Conservation (phyloP, 1,140 invertebrate genomes). For the Mactra quadrangularis region DNA sequence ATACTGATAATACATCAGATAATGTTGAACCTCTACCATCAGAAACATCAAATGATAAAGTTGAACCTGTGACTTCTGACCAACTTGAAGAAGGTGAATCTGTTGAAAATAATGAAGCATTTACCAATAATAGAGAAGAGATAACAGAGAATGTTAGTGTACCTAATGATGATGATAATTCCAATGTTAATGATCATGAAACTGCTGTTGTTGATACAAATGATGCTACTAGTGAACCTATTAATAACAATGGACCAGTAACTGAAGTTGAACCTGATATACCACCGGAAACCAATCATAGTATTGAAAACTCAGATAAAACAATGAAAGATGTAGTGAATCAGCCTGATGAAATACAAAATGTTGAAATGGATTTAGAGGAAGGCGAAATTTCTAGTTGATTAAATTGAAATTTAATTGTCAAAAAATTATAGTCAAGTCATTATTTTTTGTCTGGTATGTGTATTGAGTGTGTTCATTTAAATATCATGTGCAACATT, state of each 20-base stretch:
- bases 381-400: slow-evolving; percentile 56
- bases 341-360: not conserved
- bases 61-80: no score
- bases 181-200: not conserved
- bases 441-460: no score
- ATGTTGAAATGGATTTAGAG: slow-evolving; percentile 42
- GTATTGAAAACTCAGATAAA: slow-evolving; percentile 16
- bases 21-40: no score
- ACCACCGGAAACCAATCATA: no score
- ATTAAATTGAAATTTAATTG: not conserved
- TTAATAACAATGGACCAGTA: slow-evolving; percentile 13
- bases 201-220: not conserved
- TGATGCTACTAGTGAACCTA: slow-evolving; percentile 1
- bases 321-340: not conserved
- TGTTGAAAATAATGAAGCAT: not conserved
- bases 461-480: slow-evolving; percentile 30
- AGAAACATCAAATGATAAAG: no score
- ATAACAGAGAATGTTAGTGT: not conserved
- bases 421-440: no score
- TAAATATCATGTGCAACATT: no score
- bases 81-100: not conserved
- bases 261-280: slow-evolving; percentile 9
- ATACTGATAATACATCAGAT: slow-evolving; percentile 11
- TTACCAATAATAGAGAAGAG: not conserved
- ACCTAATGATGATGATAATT: not conserved